Conservation (phyloP, 2,888 invertebrate genomes). For the Drosophila percnosoma region DNA sequence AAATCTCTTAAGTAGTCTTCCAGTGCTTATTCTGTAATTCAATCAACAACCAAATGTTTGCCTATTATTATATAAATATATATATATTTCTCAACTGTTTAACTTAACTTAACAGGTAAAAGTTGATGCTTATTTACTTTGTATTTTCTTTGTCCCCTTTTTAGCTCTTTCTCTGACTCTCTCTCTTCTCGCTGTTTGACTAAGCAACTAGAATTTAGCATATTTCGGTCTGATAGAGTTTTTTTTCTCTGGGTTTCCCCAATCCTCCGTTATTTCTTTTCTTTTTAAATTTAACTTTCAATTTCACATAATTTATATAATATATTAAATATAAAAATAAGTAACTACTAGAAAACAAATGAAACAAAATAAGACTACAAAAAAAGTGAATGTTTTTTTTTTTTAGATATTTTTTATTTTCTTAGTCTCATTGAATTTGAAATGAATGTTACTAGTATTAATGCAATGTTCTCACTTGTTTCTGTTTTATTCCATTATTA, state of each 20-base stretch:
- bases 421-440: neutral
- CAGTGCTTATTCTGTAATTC: neutral
- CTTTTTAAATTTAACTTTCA: neutral
- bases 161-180: neutral
- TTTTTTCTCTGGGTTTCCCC: neutral
- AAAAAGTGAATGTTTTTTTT: neutral
- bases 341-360: too few relatives aligned
- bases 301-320: too few relatives aligned
- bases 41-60: neutral
- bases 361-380: neutral
- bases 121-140: neutral
- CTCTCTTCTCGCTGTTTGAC: neutral
- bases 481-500: neutral
- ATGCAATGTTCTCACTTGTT: neutral
- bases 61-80: neutral
- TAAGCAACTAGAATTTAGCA: neutral
- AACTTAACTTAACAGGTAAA: neutral
- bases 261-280: neutral
- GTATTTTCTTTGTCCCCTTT: neutral
- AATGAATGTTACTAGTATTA: neutral
- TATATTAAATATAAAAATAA: too few relatives aligned
- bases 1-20: neutral
- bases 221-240: neutral
- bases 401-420: neutral
- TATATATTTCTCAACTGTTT: neutral